A percentile compares a stretch with the other conserved stretches of the same genome.
Conservation (phyloP, 2,888 invertebrate species). For the Troides helena region DNA sequence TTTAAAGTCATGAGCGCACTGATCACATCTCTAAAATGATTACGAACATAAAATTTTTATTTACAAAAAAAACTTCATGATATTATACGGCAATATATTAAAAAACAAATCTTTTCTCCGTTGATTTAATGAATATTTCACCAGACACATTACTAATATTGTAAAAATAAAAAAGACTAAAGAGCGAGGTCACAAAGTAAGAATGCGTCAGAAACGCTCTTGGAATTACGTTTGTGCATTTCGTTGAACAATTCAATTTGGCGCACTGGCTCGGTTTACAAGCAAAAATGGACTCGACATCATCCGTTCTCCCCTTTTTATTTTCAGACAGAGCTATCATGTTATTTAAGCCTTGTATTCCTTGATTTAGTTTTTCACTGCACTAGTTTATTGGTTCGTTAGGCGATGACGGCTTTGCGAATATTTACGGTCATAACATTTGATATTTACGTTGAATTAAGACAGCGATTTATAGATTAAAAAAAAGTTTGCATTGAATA, state of each 20-base stretch:
- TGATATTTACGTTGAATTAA: not conserved
- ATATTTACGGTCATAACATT: not conserved
- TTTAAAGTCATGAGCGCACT: too few relatives aligned
- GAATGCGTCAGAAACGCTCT: slow-evolving; percentile 2
- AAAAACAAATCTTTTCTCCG: too few relatives aligned
- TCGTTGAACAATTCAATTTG: slow-evolving; percentile 26
- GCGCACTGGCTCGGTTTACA: slow-evolving; percentile 13
- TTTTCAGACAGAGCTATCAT: slow-evolving; percentile 23
- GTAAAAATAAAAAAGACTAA: not conserved
- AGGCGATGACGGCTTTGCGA: not conserved
- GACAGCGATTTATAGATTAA: not conserved
- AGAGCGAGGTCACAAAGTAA: not conserved
- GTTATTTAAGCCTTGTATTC: slow-evolving; percentile 19
- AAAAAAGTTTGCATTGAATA: too few relatives aligned
- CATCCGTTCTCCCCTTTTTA: slow-evolving; percentile 15
- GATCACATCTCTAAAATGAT: too few relatives aligned
- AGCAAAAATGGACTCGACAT: slow-evolving; percentile 23
- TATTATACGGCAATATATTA: too few relatives aligned
- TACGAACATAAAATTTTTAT: too few relatives aligned
- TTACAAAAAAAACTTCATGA: too few relatives aligned
- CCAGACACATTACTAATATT: too few relatives aligned
- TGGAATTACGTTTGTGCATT: slow-evolving; percentile 12
- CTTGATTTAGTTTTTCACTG: slow-evolving; percentile 14
- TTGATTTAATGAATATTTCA: too few relatives aligned
- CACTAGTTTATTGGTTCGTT: slow-evolving; percentile 19